These are phyloP conservation scores for Parnassius orleans DNA, from an alignment of 2,888 invertebrate genomes.

Conservation along the genomic window DNA sequence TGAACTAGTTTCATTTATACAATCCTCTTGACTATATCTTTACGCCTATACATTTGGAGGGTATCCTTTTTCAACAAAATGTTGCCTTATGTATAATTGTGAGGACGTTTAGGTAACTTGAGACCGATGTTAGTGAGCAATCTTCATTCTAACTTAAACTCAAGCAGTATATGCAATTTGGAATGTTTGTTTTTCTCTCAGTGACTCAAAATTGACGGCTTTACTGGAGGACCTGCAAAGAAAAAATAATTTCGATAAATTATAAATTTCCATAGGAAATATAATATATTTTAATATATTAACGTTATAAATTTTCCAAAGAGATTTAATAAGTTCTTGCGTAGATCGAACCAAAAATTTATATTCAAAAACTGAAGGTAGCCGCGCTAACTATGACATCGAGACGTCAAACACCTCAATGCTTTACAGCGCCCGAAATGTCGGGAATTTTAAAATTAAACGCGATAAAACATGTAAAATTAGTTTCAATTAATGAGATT, in stretches of 20 bases:
- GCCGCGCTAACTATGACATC: too few relatives aligned
- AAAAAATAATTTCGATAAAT: neutral
- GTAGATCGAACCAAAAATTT: too few relatives aligned
- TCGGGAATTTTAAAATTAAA: too few relatives aligned
- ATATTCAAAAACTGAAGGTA: too few relatives aligned
- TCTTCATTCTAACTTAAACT: conserved; percentile 29
- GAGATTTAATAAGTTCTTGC: too few relatives aligned
- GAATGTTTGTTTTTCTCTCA: conserved; percentile 39
- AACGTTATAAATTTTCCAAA: too few relatives aligned
- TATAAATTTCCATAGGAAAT: too few relatives aligned
- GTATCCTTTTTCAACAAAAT: conserved; percentile 41
- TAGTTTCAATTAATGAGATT: too few relatives aligned
- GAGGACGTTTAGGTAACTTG: conserved; percentile 61
- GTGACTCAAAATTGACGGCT: conserved; percentile 57
- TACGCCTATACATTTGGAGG: conserved; percentile 47
- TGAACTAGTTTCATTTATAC: conserved; percentile 2
- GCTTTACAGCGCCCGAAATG: too few relatives aligned
- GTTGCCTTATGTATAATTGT: conserved; percentile 45
- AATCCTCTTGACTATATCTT: conserved; percentile 6
- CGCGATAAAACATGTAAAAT: too few relatives aligned
- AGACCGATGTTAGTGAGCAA: conserved; percentile 61
- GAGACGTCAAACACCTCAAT: too few relatives aligned
- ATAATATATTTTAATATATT: too few relatives aligned
- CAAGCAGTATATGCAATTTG: neutral
- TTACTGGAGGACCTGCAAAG: conserved; percentile 53